These are phyloP conservation scores for Callyntrura sp. DNA, from an alignment of 2,888 invertebrate species.

Conservation along the genomic window DNA sequence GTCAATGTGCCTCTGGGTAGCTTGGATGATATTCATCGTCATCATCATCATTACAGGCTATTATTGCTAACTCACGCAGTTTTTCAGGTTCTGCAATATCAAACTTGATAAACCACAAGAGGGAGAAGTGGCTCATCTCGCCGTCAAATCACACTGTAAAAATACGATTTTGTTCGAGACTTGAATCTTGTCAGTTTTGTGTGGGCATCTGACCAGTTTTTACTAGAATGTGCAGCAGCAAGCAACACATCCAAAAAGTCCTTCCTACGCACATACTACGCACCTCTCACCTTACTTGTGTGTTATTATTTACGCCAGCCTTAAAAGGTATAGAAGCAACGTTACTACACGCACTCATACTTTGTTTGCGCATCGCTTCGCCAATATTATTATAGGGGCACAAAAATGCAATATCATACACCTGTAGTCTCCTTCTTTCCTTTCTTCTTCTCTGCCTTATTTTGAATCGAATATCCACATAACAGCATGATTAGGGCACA, in stretches of 20 bases:
- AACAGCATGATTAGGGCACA: constrained; percentile 39
- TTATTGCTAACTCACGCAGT: constrained; percentile 29
- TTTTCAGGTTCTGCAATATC: constrained; percentile 68
- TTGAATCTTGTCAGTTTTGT: not conserved
- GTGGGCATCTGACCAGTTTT: constrained; percentile 21
- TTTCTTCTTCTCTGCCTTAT: not conserved
- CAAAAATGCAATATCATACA: not conserved
- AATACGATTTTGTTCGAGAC: no score
- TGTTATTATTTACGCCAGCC: not conserved
- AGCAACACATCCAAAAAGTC: not conserved
- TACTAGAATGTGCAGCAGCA: constrained; percentile 15
- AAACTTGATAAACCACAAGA: not conserved
- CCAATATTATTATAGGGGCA: not conserved
- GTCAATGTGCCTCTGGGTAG: constrained; percentile 44
- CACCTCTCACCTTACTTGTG: not conserved
- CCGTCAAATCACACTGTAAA: no score
- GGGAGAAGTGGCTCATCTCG: constrained; percentile 24
- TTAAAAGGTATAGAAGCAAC: not conserved
- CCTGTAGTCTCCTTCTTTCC: not conserved
- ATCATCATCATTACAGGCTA: not conserved
- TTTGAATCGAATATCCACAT: not conserved
- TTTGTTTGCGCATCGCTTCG: not conserved
- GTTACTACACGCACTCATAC: constrained; percentile 15
- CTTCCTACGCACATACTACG: constrained; percentile 52
- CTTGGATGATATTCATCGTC: not conserved